These are phyloP conservation scores for Elgaria multicarinata DNA, from an alignment of 2,113 vertebrate species.

Conservation along the genomic window DNA sequence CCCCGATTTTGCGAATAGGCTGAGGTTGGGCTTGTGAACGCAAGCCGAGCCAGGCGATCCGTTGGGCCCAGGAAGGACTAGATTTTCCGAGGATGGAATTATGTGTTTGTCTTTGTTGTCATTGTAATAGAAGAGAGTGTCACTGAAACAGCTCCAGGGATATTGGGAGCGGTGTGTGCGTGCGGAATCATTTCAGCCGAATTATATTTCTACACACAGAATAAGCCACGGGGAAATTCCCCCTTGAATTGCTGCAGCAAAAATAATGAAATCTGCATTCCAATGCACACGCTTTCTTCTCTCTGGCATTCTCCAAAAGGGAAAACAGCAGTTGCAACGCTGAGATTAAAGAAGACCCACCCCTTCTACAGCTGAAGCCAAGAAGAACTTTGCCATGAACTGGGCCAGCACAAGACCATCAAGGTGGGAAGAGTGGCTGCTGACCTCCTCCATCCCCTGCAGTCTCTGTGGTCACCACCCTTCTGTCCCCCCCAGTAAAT, in stretches of 20 bases:
- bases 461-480: no score
- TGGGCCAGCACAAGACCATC: no score
- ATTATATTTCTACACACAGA: slow-evolving; percentile 31
- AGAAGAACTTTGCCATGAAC: not conserved
- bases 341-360: not conserved
- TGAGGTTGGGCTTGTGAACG: no score
- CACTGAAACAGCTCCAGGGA: not conserved
- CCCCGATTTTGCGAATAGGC: no score
- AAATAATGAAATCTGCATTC: slow-evolving; percentile 12
- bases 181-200: not conserved
- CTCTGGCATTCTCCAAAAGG: not conserved
- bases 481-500: no score
- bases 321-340: not conserved
- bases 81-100: no score
- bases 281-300: not conserved
- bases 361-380: not conserved
- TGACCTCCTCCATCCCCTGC: no score
- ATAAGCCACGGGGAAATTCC: not conserved
- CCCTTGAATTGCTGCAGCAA: slow-evolving; percentile 28
- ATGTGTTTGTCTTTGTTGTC: not conserved
- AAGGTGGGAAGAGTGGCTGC: no score
- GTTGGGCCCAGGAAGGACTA: no score
- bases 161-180: no score
- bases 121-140: not conserved
- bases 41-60: no score